phyloP scores from a whole-genome alignment of 1,140 invertebrate species.

The Drosophila watanabei region DNA sequence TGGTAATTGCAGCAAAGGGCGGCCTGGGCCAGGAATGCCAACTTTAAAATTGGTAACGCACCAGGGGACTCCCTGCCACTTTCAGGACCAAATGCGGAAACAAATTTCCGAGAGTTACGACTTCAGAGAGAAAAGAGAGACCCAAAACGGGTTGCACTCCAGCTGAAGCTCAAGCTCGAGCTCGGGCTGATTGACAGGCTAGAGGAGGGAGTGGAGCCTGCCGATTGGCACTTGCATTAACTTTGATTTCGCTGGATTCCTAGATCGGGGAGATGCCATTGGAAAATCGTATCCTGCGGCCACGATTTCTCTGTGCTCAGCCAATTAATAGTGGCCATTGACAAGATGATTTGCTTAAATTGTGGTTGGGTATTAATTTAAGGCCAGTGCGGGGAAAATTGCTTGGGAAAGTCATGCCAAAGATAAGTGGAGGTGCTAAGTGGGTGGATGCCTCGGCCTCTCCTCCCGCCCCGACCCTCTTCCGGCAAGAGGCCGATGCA shows the following conservation, averaged over 20 bases:
- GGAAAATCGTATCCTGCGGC: slow-evolving; percentile 63
- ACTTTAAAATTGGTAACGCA: slow-evolving; percentile 81
- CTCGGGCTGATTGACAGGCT: slow-evolving; percentile 63
- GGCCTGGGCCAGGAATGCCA: slow-evolving; percentile 61
- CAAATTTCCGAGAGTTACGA: slow-evolving; percentile 76
- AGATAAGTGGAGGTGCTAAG: slow-evolving; percentile 32
- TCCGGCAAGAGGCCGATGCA: neutral
- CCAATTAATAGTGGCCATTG: slow-evolving; percentile 70
- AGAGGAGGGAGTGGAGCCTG: slow-evolving; percentile 26
- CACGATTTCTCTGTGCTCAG: slow-evolving; percentile 40
- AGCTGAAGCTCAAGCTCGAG: slow-evolving; percentile 1
- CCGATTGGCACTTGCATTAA: slow-evolving; percentile 80
- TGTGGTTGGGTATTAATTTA: slow-evolving; percentile 45
- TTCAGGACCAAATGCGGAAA: slow-evolving; percentile 72
- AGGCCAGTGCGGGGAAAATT: slow-evolving; percentile 38
- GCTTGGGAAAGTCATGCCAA: slow-evolving; percentile 52
- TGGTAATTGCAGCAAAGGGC: slow-evolving; percentile 79
- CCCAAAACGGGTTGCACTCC: slow-evolving; percentile 51
- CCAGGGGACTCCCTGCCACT: slow-evolving; percentile 54
- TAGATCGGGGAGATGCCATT: slow-evolving; percentile 33
- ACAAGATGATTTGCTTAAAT: slow-evolving; percentile 64
- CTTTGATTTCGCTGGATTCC: slow-evolving; percentile 65
- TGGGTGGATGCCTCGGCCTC: slow-evolving; percentile 2
- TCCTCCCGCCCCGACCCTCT: neutral
- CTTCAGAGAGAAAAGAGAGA: slow-evolving; percentile 30